These are phyloP conservation scores for Scrobipalpa atriplicella DNA, from an alignment of 2,888 invertebrate genomes.

Conservation along the genomic window DNA sequence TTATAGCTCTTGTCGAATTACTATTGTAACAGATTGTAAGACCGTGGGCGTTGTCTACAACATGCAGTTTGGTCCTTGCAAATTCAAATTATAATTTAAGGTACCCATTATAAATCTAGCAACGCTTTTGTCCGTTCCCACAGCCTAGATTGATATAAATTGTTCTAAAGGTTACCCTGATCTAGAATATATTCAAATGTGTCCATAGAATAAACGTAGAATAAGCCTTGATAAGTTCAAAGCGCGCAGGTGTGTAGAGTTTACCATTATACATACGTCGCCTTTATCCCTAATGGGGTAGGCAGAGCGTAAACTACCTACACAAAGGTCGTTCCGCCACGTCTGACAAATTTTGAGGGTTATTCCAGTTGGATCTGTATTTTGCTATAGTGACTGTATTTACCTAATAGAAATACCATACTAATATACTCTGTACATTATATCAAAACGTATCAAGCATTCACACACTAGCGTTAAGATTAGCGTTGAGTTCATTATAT, in stretches of 20 bases:
- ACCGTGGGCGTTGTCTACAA: background rate
- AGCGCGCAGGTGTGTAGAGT: background rate
- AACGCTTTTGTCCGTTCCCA: conserved; percentile 43
- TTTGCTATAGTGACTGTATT: too few species aligned
- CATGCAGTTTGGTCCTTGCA: background rate
- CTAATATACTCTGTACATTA: too few species aligned
- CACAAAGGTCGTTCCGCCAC: too few species aligned
- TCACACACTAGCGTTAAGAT: too few species aligned
- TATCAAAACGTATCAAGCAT: too few species aligned
- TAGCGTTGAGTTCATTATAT: too few species aligned
- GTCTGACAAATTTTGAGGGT: too few species aligned
- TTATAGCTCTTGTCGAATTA: background rate
- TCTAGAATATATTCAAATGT: conserved; percentile 36
- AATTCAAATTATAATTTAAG: conserved; percentile 6
- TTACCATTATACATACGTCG: background rate
- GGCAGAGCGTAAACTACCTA: too few species aligned
- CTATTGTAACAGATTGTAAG: background rate
- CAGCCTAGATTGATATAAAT: conserved; percentile 46
- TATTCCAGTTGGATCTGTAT: too few species aligned
- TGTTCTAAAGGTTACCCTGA: conserved; percentile 40
- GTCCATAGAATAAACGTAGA: too few species aligned
- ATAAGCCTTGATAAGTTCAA: conserved; percentile 4
- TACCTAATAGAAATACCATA: too few species aligned
- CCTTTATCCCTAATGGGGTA: too few species aligned
- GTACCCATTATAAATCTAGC: background rate